Evolutionary conservation across 2,113 vertebrate species (phyloP).

Genomic region (Brachionichthys hirsutus): DNA sequence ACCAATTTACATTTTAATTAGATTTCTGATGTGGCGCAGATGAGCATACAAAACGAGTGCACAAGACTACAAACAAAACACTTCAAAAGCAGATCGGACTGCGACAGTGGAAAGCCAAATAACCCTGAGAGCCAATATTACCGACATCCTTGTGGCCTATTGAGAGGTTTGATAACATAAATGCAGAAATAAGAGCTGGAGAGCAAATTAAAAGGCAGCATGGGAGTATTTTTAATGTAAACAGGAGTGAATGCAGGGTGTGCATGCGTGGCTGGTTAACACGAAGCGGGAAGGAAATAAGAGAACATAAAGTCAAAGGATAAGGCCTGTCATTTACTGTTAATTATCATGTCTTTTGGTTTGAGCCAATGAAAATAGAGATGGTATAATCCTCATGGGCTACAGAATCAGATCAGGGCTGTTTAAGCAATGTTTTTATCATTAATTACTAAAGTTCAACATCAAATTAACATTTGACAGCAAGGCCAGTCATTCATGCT

Average conservation of each 20-base stretch:
- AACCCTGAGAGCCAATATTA: slow-evolving; percentile 12
- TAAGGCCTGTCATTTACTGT: slow-evolving; percentile 54
- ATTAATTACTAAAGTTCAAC: slow-evolving; percentile 56
- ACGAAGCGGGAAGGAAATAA: slow-evolving; percentile 30
- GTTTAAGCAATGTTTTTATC: slow-evolving; percentile 45
- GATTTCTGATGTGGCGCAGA: slow-evolving; percentile 34
- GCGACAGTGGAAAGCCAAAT: slow-evolving; percentile 11
- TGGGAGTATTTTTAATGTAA: slow-evolving; percentile 30
- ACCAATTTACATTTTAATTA: slow-evolving; percentile 57
- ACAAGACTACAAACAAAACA: slow-evolving; percentile 37
- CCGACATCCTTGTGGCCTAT: slow-evolving; percentile 2
- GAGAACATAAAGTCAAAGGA: slow-evolving; percentile 51
- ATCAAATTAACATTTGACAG: slow-evolving; percentile 49
- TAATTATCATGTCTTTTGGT: slow-evolving; percentile 59
- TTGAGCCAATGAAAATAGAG: slow-evolving; percentile 44
- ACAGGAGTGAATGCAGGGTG: slow-evolving; percentile 26
- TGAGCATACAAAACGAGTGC: slow-evolving; percentile 10
- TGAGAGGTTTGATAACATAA: slow-evolving; percentile 19
- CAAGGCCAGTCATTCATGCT: slow-evolving; percentile 37
- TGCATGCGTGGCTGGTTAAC: slow-evolving; percentile 31
- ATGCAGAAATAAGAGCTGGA: slow-evolving; percentile 5
- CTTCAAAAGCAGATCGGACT: slow-evolving; percentile 4
- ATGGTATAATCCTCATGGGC: slow-evolving; percentile 44
- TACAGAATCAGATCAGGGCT: slow-evolving; percentile 35
- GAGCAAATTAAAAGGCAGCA: slow-evolving; percentile 9